These are phyloP conservation scores for Rallus crepitans DNA, from an alignment of 2,797 vertebrate species.

Conservation along the genomic window DNA sequence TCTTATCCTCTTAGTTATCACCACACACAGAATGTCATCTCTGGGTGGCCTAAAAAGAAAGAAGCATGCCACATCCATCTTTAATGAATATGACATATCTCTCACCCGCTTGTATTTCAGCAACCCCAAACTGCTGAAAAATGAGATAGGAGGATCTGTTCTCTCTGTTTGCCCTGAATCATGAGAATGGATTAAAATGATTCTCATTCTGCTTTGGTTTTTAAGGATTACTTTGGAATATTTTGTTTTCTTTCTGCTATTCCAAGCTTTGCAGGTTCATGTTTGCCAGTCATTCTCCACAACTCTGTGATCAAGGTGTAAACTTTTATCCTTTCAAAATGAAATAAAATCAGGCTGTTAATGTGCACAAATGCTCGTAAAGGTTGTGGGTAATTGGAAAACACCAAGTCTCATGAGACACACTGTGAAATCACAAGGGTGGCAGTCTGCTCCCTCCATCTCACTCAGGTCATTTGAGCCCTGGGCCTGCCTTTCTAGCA, in stretches of 20 bases:
- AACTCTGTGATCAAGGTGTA: neutral
- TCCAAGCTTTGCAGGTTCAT: neutral
- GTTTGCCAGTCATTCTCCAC: neutral
- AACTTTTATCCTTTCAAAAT: neutral
- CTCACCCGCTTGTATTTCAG: neutral
- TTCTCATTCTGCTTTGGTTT: neutral
- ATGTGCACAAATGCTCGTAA: neutral
- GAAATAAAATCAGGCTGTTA: neutral
- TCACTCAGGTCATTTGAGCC: neutral
- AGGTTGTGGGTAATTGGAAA: neutral
- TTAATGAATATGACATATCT: neutral
- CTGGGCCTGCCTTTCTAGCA: neutral
- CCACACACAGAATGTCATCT: constrained; percentile 26
- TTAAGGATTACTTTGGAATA: neutral
- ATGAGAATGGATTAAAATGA: neutral
- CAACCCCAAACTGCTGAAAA: neutral
- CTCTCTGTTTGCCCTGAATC: neutral
- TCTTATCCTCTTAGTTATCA: constrained; percentile 44
- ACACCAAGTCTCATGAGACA: neutral
- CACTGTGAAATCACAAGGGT: neutral
- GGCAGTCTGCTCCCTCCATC: neutral
- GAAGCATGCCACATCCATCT: neutral
- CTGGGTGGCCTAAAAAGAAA: constrained; percentile 31
- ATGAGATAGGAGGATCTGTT: neutral
- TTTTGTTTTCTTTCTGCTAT: neutral